These are phyloP conservation scores for Aphelinus atriplicis DNA, from an alignment of 1,140 invertebrate species.

Conservation along the genomic window DNA sequence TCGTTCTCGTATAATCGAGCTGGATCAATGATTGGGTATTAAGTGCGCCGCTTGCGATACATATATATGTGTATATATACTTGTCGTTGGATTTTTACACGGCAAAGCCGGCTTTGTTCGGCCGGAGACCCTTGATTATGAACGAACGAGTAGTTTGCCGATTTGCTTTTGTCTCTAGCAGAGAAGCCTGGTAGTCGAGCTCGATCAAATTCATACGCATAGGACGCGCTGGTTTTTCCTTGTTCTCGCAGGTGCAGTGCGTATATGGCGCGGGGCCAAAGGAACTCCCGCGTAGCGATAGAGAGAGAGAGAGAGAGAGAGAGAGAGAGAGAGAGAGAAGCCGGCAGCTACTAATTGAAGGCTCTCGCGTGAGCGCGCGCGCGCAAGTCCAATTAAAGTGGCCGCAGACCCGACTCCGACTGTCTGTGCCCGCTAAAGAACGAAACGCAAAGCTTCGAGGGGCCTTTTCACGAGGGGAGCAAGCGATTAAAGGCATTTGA, in stretches of 20 bases:
- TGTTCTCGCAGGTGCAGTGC: neutral
- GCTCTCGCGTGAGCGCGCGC: neutral
- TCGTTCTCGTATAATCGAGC: too few relatives aligned
- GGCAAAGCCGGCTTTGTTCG: too few relatives aligned
- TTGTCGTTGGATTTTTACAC: too few relatives aligned
- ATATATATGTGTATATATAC: too few relatives aligned
- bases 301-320: neutral
- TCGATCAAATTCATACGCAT: neutral
- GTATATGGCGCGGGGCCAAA: neutral
- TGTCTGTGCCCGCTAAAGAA: constrained; percentile 8
- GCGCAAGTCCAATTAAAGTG: constrained; percentile 26
- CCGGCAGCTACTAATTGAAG: constrained; percentile 31
- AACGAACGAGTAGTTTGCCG: neutral
- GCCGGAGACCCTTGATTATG: neutral
- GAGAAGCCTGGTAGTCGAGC: neutral
- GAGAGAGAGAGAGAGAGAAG: neutral
- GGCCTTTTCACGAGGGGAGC: neutral
- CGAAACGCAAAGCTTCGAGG: neutral
- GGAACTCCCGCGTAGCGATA: neutral
- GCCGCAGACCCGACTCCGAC: neutral
- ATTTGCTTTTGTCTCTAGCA: neutral
- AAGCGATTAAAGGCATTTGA: constrained; percentile 28
- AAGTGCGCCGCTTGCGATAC: too few relatives aligned
- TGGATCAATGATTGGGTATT: too few relatives aligned
- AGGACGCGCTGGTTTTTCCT: neutral